phyloP scores from a whole-genome alignment of 2,113 vertebrate species.

The Notiomystis cincta region DNA sequence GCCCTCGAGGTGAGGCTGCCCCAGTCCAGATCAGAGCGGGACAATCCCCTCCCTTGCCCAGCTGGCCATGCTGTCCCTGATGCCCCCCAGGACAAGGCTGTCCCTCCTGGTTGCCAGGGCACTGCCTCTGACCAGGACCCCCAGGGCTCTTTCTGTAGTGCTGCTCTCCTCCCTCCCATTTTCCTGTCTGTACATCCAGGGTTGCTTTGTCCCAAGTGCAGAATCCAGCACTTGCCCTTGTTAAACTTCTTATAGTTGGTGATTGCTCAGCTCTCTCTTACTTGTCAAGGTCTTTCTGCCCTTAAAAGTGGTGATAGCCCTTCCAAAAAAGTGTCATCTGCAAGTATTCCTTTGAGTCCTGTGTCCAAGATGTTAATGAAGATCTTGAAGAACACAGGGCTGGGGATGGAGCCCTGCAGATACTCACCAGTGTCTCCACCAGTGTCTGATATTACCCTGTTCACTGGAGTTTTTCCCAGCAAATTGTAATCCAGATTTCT shows the following conservation, averaged over 20 bases:
- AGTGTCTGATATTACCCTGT: background rate
- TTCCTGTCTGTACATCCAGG: too few relatives aligned
- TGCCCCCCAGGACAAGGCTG: accelerated
- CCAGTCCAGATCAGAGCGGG: accelerated
- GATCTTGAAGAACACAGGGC: background rate
- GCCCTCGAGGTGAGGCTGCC: accelerated
- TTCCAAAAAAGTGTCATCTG: background rate
- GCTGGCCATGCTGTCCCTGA: accelerated
- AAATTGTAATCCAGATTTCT: background rate
- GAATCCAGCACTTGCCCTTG: background rate
- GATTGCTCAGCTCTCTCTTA: background rate
- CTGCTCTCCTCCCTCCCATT: background rate
- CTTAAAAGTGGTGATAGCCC: accelerated
- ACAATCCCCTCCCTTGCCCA: accelerated
- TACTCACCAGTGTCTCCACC: background rate
- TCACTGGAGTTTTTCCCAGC: background rate
- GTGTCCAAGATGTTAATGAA: background rate
- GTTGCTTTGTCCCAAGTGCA: background rate
- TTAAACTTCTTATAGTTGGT: background rate
- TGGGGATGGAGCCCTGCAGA: background rate
- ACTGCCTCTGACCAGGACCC: accelerated
- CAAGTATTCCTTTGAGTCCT: background rate
- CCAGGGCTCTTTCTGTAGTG: accelerated
- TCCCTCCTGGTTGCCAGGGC: background rate
- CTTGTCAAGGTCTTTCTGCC: background rate